Conservation (phyloP, 1,140 invertebrate genomes). For the Carposina sasakii region DNA sequence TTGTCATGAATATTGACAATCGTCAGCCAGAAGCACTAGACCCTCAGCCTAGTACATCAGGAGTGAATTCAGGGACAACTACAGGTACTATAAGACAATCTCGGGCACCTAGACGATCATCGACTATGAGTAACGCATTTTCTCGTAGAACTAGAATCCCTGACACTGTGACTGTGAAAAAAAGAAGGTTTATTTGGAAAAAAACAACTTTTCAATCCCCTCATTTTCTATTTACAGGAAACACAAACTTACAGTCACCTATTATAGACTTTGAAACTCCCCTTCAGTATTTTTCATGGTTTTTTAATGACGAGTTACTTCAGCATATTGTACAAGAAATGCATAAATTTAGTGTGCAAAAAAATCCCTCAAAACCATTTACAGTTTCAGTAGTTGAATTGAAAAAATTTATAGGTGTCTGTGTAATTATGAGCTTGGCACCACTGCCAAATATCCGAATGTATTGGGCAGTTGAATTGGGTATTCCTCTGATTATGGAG, state of each 20-base stretch:
- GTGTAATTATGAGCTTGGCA: slow-evolving; percentile 29
- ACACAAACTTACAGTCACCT: slow-evolving; percentile 9
- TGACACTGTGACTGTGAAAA: slow-evolving; percentile 10
- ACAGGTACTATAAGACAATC: slow-evolving; percentile 13
- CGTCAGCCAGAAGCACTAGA: slow-evolving; percentile 1
- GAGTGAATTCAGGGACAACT: slow-evolving; percentile 12
- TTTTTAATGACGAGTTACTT: slow-evolving; percentile 16
- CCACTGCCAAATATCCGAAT: slow-evolving; percentile 29
- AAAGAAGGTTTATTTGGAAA: slow-evolving; percentile 26
- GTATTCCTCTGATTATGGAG: slow-evolving; percentile 28
- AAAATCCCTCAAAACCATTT: slow-evolving; percentile 28
- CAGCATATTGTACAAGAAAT: slow-evolving; percentile 11
- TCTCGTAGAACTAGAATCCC: slow-evolving; percentile 7
- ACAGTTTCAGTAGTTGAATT: slow-evolving; percentile 3
- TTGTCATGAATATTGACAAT: not conserved
- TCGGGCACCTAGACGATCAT: slow-evolving; percentile 10
- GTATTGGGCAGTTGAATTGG: slow-evolving; percentile 30
- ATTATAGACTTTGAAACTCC: slow-evolving; percentile 23
- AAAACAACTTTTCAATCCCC: slow-evolving; percentile 21
- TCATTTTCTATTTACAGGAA: slow-evolving; percentile 16
- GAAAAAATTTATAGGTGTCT: slow-evolving; percentile 25
- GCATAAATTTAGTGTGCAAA: slow-evolving; percentile 19
- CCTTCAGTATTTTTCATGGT: slow-evolving; percentile 24
- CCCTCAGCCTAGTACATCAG: slow-evolving; percentile 16
- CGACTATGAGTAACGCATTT: not conserved